phyloP scores from a whole-genome alignment of 2,888 invertebrate species.

The Drosophila sordidula region DNA sequence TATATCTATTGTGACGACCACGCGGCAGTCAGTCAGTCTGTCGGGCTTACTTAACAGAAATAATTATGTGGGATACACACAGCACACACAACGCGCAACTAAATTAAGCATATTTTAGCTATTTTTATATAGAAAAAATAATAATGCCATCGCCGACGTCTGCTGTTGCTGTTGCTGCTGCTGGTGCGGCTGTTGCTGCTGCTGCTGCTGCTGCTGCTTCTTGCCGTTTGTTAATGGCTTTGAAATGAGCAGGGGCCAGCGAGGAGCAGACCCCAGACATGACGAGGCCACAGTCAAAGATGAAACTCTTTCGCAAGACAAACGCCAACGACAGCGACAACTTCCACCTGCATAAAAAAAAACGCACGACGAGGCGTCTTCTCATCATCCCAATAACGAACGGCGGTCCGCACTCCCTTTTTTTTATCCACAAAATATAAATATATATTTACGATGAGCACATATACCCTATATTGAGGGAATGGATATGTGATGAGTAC shows the following conservation, averaged over 20 bases:
- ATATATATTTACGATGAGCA: background rate
- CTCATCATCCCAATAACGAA: conserved; percentile 5
- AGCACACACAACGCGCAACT: conserved; percentile 54
- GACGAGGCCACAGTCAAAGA: conserved; percentile 21
- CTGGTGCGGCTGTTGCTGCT: conserved; percentile 40
- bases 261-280: conserved; percentile 33
- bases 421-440: conserved; percentile 20
- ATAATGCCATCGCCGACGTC: conserved; percentile 39
- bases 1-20: conserved; percentile 59
- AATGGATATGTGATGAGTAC: background rate
- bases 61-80: conserved; percentile 80
- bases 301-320: conserved; percentile 74
- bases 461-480: conserved; percentile 25
- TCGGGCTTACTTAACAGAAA: conserved; percentile 76
- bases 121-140: conserved; percentile 69
- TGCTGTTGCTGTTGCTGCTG: conserved; percentile 9
- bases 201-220: conserved; percentile 68
- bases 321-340: conserved; percentile 63
- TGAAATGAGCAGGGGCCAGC: conserved; percentile 64
- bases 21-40: conserved; percentile 59
- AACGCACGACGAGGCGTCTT: conserved; percentile 29
- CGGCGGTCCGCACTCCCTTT: conserved; percentile 39
- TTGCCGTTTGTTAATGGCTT: conserved; percentile 78
- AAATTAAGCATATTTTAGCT: conserved; percentile 80
- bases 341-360: conserved; percentile 74